Conservation (phyloP, 37 sponge, comb jelly and placozoan species). For the Amphimedon queenslandica region DNA sequence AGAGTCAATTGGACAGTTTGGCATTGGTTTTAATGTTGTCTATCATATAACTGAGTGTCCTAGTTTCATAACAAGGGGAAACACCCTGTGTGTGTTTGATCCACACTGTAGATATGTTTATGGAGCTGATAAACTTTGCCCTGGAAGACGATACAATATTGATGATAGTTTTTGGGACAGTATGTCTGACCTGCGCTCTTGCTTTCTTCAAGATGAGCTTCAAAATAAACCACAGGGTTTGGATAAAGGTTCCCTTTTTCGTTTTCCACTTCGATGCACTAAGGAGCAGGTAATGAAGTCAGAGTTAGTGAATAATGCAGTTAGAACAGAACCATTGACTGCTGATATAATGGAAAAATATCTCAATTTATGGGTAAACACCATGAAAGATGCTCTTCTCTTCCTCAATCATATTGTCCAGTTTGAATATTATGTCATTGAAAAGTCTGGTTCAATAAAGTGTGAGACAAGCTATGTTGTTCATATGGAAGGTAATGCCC, state of each 20-base stretch:
- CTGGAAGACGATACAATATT: conserved; percentile 17
- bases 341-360: conserved; percentile 10
- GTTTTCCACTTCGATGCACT: conserved; percentile 59
- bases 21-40: conserved; percentile 72
- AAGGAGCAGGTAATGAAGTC: conserved; percentile 11
- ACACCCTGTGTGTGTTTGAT: conserved; percentile 47
- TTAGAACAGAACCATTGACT: not conserved
- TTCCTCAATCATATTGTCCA: conserved; percentile 53
- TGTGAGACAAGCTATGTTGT: not conserved
- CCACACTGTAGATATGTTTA: conserved; percentile 60
- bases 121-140: conserved; percentile 12
- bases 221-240: conserved; percentile 1
- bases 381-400: conserved; percentile 43
- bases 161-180: conserved; percentile 1
- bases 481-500: not conserved
- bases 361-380: conserved; percentile 36
- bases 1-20: conserved; percentile 54
- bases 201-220: not conserved
- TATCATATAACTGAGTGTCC: conserved; percentile 74
- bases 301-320: conserved; percentile 1
- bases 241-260: conserved; percentile 58
- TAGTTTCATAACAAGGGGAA: conserved; percentile 43
- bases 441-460: not conserved
- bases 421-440: conserved; percentile 35
- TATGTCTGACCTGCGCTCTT: too few species aligned